Percentiles rank a stretch among this genome's conserved stretches.
These are phyloP conservation scores for Mormyrus hasselquistii DNA, from an alignment of 2,797 vertebrate species.

Conservation along the genomic window DNA sequence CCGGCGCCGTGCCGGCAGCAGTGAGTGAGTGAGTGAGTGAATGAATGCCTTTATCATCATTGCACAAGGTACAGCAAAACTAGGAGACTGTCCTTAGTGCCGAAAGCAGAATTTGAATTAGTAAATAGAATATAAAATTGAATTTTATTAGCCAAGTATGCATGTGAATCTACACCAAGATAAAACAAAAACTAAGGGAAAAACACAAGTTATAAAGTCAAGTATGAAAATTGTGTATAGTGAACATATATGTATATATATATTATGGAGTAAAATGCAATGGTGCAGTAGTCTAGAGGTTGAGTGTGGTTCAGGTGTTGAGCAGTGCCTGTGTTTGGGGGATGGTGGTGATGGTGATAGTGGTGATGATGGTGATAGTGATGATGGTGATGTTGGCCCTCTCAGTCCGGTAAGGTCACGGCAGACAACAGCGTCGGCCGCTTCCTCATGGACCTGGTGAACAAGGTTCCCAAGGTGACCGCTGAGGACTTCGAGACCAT, in stretches of 20 bases:
- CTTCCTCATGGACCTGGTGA: slow-evolving; percentile 93
- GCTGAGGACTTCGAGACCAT: slow-evolving; percentile 96
- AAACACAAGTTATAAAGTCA: background rate
- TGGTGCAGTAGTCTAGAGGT: background rate
- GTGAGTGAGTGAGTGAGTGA: background rate
- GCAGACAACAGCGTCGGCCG: slow-evolving; percentile 95
- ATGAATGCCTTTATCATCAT: background rate
- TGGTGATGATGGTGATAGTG: background rate
- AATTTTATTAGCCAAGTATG: background rate
- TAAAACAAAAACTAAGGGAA: background rate
- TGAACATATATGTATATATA: background rate
- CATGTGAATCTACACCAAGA: background rate
- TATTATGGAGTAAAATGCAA: background rate
- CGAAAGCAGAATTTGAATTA: background rate
- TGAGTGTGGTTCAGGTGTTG: background rate
- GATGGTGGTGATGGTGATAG: background rate
- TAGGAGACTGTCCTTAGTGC: background rate
- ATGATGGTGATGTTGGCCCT: slow-evolving; percentile 7
- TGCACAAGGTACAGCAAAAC: background rate
- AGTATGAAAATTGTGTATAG: background rate
- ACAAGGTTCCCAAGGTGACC: slow-evolving; percentile 92
- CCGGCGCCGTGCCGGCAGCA: background rate
- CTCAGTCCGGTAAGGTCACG: slow-evolving; percentile 86
- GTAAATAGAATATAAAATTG: background rate
- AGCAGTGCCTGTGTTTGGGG: background rate